Conservation (phyloP, 2,797 vertebrate genomes). For the Syngnathus rostellatus region DNA sequence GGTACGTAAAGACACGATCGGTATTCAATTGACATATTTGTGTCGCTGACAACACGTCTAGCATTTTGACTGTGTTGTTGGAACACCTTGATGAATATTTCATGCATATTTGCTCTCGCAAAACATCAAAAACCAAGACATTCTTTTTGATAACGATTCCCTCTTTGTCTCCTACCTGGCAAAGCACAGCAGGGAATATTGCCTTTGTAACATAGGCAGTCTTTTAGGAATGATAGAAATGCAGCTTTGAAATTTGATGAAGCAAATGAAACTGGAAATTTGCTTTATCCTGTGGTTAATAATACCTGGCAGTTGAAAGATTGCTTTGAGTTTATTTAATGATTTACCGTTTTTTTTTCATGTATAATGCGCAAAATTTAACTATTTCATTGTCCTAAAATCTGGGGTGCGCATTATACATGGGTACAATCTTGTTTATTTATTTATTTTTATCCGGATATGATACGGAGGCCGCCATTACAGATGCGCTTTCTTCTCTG, state of each 20-base stretch:
- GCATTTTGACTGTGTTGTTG: conserved; percentile 1
- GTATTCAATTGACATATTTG: too few relatives aligned
- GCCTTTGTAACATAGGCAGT: conserved; percentile 18
- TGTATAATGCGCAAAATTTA: too few relatives aligned
- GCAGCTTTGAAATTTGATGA: conserved; percentile 14
- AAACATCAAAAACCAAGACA: conserved; percentile 36
- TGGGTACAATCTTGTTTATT: too few relatives aligned
- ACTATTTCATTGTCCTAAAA: too few relatives aligned
- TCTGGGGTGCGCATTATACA: too few relatives aligned
- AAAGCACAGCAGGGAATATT: conserved; percentile 3
- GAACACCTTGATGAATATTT: conserved; percentile 33
- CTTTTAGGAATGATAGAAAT: conserved; percentile 26
- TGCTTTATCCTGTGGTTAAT: neutral
- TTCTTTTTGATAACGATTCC: conserved; percentile 43
- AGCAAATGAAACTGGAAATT: conserved; percentile 25
- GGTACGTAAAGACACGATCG: neutral
- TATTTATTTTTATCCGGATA: too few relatives aligned
- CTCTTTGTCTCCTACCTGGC: conserved; percentile 27
- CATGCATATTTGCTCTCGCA: conserved; percentile 28
- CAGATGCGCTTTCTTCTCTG: too few relatives aligned
- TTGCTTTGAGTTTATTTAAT: conserved; percentile 5
- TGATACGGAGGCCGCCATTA: too few relatives aligned
- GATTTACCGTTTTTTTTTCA: too few relatives aligned
- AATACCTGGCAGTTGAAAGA: conserved; percentile 8
- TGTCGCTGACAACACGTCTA: too few relatives aligned